Conservation (phyloP, 2,888 invertebrate genomes). For the Drosophila infuscata region DNA sequence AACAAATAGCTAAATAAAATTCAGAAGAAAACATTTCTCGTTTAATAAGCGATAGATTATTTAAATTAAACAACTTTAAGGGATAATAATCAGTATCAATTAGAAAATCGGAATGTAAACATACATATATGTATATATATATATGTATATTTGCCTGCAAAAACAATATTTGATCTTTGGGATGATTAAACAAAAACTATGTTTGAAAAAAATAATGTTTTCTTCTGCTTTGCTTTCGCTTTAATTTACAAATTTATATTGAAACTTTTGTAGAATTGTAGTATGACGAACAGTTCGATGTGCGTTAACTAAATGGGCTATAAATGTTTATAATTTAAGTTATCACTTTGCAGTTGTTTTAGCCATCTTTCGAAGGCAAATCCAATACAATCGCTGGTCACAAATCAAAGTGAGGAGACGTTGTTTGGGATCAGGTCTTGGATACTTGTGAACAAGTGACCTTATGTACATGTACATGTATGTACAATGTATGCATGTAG, state of each 20-base stretch:
- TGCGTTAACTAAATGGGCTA: neutral
- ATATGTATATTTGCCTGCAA: too few relatives aligned
- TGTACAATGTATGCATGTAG: neutral
- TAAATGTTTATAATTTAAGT: neutral
- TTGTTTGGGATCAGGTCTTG: neutral
- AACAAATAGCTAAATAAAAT: neutral
- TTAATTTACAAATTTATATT: neutral
- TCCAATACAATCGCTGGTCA: neutral
- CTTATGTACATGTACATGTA: neutral
- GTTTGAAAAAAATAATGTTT: neutral
- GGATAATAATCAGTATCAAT: neutral
- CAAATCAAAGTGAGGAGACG: too few relatives aligned
- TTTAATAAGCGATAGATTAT: too few relatives aligned
- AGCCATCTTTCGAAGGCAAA: too few relatives aligned
- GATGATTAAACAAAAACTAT: neutral
- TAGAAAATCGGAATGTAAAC: neutral
- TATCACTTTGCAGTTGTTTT: neutral
- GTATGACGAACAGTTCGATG: neutral
- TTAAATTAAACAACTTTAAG: neutral
- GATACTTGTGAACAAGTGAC: neutral
- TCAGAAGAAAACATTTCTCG: too few relatives aligned
- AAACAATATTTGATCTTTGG: neutral
- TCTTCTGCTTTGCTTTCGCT: neutral
- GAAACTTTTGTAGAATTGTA: neutral
- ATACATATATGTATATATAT: too few relatives aligned